phyloP scores from a whole-genome alignment of 2,113 vertebrate species.

The Pimephales promelas region DNA sequence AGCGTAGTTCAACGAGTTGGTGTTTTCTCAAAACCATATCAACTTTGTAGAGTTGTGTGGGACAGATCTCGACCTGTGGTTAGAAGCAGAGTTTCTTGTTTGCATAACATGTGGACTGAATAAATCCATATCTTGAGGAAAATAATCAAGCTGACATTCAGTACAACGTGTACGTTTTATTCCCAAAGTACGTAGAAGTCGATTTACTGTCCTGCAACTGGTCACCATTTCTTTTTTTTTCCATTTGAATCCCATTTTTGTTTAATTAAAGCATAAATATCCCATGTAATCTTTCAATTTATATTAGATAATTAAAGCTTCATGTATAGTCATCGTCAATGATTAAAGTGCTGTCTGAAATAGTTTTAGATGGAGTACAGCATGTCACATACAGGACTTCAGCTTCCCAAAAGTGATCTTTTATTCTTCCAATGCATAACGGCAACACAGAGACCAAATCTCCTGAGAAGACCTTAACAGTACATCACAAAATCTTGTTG shows the following conservation, averaged over 20 bases:
- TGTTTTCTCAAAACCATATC: too few relatives aligned
- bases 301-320: not conserved
- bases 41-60: too few relatives aligned
- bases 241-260: not conserved
- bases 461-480: not conserved
- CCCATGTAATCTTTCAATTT: not conserved
- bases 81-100: too few relatives aligned
- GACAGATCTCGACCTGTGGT: too few relatives aligned
- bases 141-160: too few relatives aligned
- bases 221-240: not conserved
- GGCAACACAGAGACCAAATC: not conserved
- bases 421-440: not conserved
- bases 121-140: too few relatives aligned
- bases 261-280: not conserved
- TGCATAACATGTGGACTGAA: too few relatives aligned
- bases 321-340: not conserved
- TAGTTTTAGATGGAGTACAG: not conserved
- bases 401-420: not conserved
- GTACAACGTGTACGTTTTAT: too few relatives aligned
- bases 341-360: not conserved
- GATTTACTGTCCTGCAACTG: not conserved
- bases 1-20: too few relatives aligned
- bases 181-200: too few relatives aligned
- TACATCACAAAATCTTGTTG: not conserved
- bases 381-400: not conserved